phyloP scores from a whole-genome alignment of 2,888 invertebrate species.

The Chrysomela aeneicollis region DNA sequence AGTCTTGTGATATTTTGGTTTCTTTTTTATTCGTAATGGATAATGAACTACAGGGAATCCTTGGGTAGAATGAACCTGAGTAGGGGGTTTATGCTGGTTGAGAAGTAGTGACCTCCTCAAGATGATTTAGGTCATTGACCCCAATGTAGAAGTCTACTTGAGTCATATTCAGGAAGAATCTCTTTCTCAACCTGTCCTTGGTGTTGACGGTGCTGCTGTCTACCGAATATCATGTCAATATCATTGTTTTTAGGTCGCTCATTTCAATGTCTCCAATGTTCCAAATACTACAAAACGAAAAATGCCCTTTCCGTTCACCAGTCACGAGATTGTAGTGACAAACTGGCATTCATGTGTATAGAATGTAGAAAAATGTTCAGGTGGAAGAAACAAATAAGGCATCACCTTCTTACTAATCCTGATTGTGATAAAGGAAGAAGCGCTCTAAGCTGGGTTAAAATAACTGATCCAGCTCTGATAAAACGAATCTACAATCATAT shows the following conservation, averaged over 20 bases:
- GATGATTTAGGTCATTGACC: too few relatives aligned
- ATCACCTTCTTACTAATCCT: constrained; percentile 3
- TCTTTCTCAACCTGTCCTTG: too few relatives aligned
- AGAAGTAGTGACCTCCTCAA: too few relatives aligned
- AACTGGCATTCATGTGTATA: constrained; percentile 23
- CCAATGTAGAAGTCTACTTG: too few relatives aligned
- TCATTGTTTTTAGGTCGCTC: neutral
- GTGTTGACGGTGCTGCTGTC: too few relatives aligned
- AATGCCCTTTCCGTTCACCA: constrained; percentile 65
- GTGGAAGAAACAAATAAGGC: constrained; percentile 34
- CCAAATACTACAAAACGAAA: constrained; percentile 60
- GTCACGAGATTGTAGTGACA: constrained; percentile 32
- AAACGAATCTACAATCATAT: neutral
- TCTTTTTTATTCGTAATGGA: too few relatives aligned
- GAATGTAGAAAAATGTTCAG: constrained; percentile 33
- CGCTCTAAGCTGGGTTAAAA: neutral
- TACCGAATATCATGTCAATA: too few relatives aligned
- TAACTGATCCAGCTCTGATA: neutral
- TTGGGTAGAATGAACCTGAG: too few relatives aligned
- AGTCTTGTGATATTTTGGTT: too few relatives aligned
- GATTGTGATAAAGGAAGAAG: neutral
- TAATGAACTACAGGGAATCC: too few relatives aligned
- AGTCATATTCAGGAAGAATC: too few relatives aligned
- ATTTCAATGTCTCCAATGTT: constrained; percentile 35
- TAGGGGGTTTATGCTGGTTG: too few relatives aligned